These are phyloP conservation scores for Capreolus pygargus DNA, from an alignment of 2,113 vertebrate species.

Conservation along the genomic window DNA sequence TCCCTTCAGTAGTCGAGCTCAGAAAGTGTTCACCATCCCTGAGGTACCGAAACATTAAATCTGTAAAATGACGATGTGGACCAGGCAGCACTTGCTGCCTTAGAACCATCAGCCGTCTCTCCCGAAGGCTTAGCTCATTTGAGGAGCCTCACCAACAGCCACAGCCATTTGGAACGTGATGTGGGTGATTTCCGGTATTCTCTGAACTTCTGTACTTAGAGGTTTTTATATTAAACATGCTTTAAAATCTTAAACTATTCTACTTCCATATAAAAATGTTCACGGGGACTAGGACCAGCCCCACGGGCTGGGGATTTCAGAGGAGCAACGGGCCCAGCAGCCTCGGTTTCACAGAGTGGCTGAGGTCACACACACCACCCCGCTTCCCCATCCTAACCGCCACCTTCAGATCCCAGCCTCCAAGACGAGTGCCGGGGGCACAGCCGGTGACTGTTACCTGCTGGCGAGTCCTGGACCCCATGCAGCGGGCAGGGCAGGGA, in stretches of 20 bases:
- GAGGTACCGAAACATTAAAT: too few relatives aligned
- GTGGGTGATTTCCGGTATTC: neutral
- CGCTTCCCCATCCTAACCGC: accelerated
- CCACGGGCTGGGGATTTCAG: neutral
- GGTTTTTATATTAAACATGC: neutral
- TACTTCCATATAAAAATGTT: neutral
- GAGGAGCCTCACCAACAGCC: neutral
- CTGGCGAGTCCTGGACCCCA: accelerated
- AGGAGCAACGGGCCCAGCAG: neutral
- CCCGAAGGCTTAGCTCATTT: accelerated
- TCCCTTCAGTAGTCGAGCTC: neutral
- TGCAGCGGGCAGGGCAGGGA: neutral
- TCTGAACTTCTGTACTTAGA: neutral
- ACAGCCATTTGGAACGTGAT: neutral
- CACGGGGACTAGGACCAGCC: neutral
- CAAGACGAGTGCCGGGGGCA: accelerated
- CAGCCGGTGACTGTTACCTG: too few relatives aligned
- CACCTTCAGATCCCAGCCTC: neutral
- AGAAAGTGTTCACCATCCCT: neutral
- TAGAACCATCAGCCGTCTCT: accelerated
- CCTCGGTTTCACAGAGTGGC: neutral
- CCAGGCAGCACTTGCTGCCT: neutral
- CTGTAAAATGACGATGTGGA: neutral
- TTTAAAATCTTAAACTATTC: neutral
- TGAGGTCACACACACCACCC: accelerated